Base-by-base conservation (phyloP, 2,888 invertebrate species). In the Biston stratarius region DNA sequence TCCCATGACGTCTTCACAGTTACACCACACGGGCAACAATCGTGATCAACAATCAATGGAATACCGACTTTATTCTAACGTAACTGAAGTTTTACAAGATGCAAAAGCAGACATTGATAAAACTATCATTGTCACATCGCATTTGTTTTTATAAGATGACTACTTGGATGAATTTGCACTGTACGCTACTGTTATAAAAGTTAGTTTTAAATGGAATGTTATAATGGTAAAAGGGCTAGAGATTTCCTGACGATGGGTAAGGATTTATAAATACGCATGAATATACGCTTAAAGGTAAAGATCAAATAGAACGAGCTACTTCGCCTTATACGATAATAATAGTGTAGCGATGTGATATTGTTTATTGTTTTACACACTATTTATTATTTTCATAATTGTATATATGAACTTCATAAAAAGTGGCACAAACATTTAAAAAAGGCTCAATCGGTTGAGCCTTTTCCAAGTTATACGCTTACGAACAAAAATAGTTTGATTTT, bases 1-100 rank as follows among this genome's bases (percentile, higher is more conserved):
- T 88, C 88, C 86, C 88, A 88, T 88, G 86, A 86, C 86, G 83
- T 79, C 77, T 79, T 75, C 79, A 85, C 84, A 85, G 88, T 88
- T 88, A 86, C 81, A 83, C 83, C 84, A 49, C 11, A 47, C 40
- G 33, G 49, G 80, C 80, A 81, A 79, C 58, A 12, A 51, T 49
- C 48, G 48, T 47, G 56, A 65, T 67, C 61, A 64, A 65, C 63
- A 71, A 71, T 72, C 70, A 67, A 70, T 78, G 71, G 68, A 84
- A 78, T 74, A 71, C 76, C 63, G 68, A 73, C 81, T 74, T 72
- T 82, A 79, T 65, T 59, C 40, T 40, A 33, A 71, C 45, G 77
- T 9, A 62, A 75, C 77, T 83, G 62, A 71, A 67, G 55, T 58
- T 67, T 67, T 51, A 38, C 59, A 61, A 62, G 64, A 70, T 73